phyloP scores from a whole-genome alignment of 2,888 invertebrate genomes.

The Labia minor region DNA sequence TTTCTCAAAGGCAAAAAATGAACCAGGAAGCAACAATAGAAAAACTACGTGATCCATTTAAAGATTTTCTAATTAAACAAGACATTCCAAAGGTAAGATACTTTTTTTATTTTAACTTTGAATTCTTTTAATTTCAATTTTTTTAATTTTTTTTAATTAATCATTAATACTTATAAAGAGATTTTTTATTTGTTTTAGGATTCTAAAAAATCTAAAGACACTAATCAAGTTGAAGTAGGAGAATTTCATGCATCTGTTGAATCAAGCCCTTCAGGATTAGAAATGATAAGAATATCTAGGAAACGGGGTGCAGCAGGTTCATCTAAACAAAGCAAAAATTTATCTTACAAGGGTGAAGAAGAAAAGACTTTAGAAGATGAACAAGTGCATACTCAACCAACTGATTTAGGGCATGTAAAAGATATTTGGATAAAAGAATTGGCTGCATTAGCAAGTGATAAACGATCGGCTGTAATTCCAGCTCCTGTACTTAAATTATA shows the following conservation, averaged over 20 bases:
- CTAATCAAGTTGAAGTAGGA: constrained; percentile 21
- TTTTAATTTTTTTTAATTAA: no score
- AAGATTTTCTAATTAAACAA: constrained; percentile 24
- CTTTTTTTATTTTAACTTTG: background rate
- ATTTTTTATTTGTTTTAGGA: no score
- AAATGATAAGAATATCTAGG: constrained; percentile 23
- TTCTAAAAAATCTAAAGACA: constrained; percentile 18
- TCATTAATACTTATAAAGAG: no score
- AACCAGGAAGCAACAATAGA: constrained; percentile 22
- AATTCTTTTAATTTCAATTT: background rate
- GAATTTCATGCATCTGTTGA: constrained; percentile 24
- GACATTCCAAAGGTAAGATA: constrained; percentile 14
- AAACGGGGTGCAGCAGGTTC: background rate
- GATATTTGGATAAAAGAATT: background rate
- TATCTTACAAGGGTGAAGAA: background rate
- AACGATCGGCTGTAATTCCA: constrained; percentile 19
- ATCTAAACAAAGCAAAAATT: background rate
- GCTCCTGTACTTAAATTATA: constrained; percentile 20
- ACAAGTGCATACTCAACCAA: background rate
- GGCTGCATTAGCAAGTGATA: constrained; percentile 16
- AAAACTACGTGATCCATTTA: constrained; percentile 23
- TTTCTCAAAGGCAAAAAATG: background rate
- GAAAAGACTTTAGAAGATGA: background rate
- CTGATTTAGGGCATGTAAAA: background rate
- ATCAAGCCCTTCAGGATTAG: constrained; percentile 18